A percentile compares a stretch with the other conserved stretches of the same genome.
Evolutionary conservation across 1,140 invertebrate genomes (phyloP).

Genomic region (Sycophaga agraensis): DNA sequence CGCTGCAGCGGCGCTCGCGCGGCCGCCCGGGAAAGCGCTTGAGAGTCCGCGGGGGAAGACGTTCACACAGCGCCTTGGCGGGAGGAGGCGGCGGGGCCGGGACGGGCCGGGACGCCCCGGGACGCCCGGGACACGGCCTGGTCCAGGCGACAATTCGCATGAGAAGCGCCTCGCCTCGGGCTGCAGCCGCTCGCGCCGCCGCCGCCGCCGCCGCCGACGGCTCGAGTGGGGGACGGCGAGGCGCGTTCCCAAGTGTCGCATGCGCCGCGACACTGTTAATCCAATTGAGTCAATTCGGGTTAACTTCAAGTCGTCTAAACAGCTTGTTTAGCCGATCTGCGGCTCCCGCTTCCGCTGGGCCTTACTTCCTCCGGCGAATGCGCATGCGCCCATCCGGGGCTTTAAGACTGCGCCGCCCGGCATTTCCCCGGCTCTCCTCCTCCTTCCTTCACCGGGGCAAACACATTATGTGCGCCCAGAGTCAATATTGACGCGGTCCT

Average conservation of each 20-base stretch:
- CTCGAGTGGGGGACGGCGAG: slow-evolving; percentile 32
- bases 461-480: no score
- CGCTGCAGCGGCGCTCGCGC: no score
- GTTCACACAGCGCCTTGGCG: slow-evolving; percentile 28
- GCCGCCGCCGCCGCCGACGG: slow-evolving; percentile 30
- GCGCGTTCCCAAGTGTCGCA: slow-evolving; percentile 57
- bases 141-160: slow-evolving; percentile 55
- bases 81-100: slow-evolving; percentile 29
- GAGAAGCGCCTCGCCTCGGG: slow-evolving; percentile 48
- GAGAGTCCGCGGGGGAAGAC: slow-evolving; percentile 14
- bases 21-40: slow-evolving; percentile 21
- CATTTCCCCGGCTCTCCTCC: no score
- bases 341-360: slow-evolving; percentile 45
- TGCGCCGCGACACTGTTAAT: slow-evolving; percentile 54
- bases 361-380: slow-evolving; percentile 37
- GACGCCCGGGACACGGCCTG: no score
- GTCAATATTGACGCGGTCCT: no score
- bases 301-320: slow-evolving; percentile 60
- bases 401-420: neutral
- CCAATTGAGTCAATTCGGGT: slow-evolving; percentile 58
- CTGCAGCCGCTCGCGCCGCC: neutral
- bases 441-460: no score
- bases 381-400: neutral
- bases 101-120: slow-evolving; percentile 32
- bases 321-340: slow-evolving; percentile 52